Percentiles rank a stretch among this genome's conserved stretches.
Evolutionary conservation across 2,113 vertebrate species (phyloP).

Genomic region (Paedocypris sp.): DNA sequence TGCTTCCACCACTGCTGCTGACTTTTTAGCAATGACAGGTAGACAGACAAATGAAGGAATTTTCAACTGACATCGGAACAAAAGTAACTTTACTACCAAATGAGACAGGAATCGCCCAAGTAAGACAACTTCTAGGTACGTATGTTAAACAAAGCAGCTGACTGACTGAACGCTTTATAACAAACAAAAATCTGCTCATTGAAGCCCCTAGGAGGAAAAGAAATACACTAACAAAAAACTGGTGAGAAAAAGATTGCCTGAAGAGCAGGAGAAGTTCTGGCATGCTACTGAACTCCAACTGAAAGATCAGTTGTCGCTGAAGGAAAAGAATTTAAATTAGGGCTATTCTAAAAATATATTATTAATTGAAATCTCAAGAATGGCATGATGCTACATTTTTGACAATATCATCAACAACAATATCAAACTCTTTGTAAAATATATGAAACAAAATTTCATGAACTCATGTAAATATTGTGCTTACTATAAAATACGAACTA

Average conservation of each 20-base stretch:
- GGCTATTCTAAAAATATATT: no score
- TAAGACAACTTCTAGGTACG: not conserved
- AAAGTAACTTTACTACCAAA: no score
- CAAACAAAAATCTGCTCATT: not conserved
- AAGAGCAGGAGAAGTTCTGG: constrained; percentile 25
- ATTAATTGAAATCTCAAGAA: no score
- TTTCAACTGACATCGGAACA: no score
- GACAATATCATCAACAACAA: no score
- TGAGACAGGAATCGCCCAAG: not conserved
- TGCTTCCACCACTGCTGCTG: not conserved
- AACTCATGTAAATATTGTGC: no score
- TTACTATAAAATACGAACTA: no score
- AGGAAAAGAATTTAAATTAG: constrained; percentile 18
- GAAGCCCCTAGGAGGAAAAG: not conserved
- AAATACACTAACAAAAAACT: not conserved
- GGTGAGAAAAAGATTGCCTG: not conserved
- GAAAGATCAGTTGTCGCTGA: not conserved
- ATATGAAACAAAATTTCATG: no score
- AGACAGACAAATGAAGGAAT: not conserved
- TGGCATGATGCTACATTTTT: no score
- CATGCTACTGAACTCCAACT: constrained; percentile 3
- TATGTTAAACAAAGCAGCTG: not conserved
- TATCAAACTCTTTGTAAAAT: no score
- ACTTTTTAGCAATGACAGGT: not conserved
- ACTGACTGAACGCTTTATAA: not conserved